Conservation (phyloP, 1,140 invertebrate species). For the Drosophila ogumai region DNA sequence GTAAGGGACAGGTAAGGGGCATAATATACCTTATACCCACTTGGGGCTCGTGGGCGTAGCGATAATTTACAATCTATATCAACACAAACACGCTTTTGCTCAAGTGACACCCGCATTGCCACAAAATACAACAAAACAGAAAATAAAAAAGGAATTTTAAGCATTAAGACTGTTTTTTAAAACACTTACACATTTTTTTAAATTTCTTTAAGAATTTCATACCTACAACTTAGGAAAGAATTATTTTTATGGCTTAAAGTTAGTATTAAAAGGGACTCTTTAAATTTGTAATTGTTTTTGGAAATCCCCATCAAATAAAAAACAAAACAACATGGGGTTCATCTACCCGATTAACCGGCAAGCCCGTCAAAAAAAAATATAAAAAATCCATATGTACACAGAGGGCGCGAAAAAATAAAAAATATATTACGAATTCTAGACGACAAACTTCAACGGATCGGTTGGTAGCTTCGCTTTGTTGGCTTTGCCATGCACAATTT, state of each 20-base stretch:
- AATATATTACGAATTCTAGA: conserved; percentile 72
- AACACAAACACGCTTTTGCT: conserved; percentile 5
- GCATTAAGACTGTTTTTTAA: not conserved
- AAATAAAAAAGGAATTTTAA: not conserved
- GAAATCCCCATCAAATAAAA: conserved; percentile 7
- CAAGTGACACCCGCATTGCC: conserved; percentile 27
- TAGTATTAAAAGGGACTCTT: not conserved
- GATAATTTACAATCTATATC: conserved; percentile 20
- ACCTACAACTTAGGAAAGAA: not conserved
- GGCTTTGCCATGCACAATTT: conserved; percentile 65
- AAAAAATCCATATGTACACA: conserved; percentile 35
- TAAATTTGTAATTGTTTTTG: not conserved
- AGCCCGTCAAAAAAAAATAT: conserved; percentile 13
- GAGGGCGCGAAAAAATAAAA: conserved; percentile 49
- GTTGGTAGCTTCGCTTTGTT: conserved; percentile 28
- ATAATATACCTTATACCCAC: not conserved
- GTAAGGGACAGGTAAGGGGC: not conserved
- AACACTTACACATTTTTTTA: not conserved
- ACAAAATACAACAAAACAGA: not conserved
- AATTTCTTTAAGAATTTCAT: not conserved
- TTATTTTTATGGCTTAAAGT: too few relatives aligned
- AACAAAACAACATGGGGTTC: conserved; percentile 22
- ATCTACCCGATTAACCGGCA: conserved; percentile 36
- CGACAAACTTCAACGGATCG: conserved; percentile 52
- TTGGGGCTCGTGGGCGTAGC: conserved; percentile 21